Evolutionary conservation across 1,140 invertebrate species (phyloP).

Genomic region (Galleria mellonella): DNA sequence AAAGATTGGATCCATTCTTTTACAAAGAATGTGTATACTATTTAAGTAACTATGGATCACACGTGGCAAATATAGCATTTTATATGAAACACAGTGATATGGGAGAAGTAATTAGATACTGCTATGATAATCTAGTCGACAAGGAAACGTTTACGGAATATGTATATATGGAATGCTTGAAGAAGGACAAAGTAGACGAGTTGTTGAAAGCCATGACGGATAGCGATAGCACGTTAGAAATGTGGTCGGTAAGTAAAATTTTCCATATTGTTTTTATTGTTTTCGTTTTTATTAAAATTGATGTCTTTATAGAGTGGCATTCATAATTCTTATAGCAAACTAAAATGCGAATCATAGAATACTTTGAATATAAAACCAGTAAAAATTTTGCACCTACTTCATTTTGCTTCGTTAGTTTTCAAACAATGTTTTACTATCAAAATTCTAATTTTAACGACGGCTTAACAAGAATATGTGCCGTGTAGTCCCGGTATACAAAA

Average conservation of each 20-base stretch:
- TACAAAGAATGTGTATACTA: slow-evolving; percentile 85
- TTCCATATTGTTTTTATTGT: slow-evolving; percentile 5
- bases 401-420: too few species aligned
- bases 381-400: too few species aligned
- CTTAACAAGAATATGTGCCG: too few species aligned
- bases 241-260: slow-evolving; percentile 77
- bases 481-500: too few species aligned
- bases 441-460: too few species aligned
- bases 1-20: slow-evolving; percentile 73
- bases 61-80: slow-evolving; percentile 80
- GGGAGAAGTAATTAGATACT: slow-evolving; percentile 77
- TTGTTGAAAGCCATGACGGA: slow-evolving; percentile 77
- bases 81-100: slow-evolving; percentile 79
- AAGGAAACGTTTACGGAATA: slow-evolving; percentile 81
- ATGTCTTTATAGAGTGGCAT: neutral
- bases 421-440: too few species aligned
- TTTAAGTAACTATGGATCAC: slow-evolving; percentile 81
- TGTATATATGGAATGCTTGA: slow-evolving; percentile 80
- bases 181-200: slow-evolving; percentile 75
- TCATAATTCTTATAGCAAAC: neutral
- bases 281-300: neutral
- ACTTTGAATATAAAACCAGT: too few species aligned
- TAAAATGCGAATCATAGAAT: too few species aligned
- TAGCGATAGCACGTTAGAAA: slow-evolving; percentile 77
- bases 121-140: slow-evolving; percentile 78